A percentile compares a stretch with the other conserved stretches of the same genome.
Conservation (phyloP, 2,888 invertebrate genomes). For the Phengaris arion region DNA sequence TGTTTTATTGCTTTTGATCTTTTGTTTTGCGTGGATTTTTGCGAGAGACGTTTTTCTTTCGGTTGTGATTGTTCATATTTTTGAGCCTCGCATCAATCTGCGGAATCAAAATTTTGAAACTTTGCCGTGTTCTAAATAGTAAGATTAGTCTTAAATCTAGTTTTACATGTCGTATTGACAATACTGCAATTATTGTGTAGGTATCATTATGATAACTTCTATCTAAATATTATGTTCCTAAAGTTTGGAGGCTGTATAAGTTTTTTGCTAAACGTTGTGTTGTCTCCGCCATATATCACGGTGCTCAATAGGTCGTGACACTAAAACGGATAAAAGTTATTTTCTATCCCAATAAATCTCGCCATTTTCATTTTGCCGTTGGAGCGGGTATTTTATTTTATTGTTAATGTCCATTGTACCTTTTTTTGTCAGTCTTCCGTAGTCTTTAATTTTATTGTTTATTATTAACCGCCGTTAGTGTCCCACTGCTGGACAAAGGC, state of each 20-base stretch:
- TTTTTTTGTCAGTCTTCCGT: background rate
- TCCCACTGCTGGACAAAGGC: too few relatives aligned
- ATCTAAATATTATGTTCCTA: background rate
- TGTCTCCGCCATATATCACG: background rate
- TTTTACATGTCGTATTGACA: too few relatives aligned
- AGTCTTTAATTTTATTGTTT: background rate
- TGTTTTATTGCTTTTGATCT: constrained; percentile 35
- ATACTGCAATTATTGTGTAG: too few relatives aligned
- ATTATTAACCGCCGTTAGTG: too few relatives aligned
- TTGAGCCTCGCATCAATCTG: background rate
- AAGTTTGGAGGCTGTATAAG: background rate
- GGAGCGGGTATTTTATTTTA: background rate
- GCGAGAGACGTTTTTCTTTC: constrained; percentile 22
- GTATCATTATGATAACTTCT: background rate
- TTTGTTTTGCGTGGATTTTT: constrained; percentile 30
- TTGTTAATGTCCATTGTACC: constrained; percentile 11
- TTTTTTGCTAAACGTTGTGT: background rate
- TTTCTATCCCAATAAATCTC: constrained; percentile 15
- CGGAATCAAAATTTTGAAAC: background rate
- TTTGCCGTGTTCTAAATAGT: too few relatives aligned
- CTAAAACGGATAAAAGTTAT: constrained; percentile 19
- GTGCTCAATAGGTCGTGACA: constrained; percentile 11
- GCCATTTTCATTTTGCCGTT: constrained; percentile 7
- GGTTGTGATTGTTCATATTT: constrained; percentile 9
- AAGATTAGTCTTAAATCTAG: too few relatives aligned